These are phyloP conservation scores for Xiphorhynchus erythropygius DNA, from an alignment of 2,797 vertebrate species.

Conservation along the genomic window DNA sequence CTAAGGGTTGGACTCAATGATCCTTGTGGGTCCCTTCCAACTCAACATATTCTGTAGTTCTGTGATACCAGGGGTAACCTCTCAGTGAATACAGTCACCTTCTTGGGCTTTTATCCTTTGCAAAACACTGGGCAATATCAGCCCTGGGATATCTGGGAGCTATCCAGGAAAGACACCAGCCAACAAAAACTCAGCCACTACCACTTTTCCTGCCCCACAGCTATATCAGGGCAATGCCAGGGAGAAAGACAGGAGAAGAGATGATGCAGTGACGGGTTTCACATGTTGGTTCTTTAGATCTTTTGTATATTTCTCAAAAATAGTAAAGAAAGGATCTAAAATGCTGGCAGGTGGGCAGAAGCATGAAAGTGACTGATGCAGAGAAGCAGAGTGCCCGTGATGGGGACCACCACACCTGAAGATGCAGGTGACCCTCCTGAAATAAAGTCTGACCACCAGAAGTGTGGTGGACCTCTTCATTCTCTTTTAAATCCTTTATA, in stretches of 20 bases:
- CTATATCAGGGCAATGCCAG: neutral
- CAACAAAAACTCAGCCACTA: neutral
- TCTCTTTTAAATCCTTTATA: neutral
- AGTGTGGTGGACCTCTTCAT: neutral
- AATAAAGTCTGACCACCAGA: neutral
- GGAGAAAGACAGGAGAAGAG: neutral
- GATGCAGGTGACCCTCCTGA: neutral
- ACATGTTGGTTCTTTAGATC: neutral
- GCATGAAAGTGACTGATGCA: rapidly evolving
- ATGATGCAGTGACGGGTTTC: neutral
- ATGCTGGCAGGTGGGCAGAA: neutral
- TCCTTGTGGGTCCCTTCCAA: neutral
- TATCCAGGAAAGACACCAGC: neutral
- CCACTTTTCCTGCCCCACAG: neutral
- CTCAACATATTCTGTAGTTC: neutral
- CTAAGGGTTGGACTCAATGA: neutral
- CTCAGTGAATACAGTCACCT: neutral
- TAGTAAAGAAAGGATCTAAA: neutral
- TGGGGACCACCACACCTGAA: too few relatives aligned
- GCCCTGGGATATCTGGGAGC: neutral
- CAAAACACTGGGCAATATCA: neutral
- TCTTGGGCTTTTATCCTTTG: neutral
- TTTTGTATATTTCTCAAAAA: neutral
- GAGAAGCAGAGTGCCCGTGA: neutral
- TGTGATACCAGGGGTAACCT: neutral